Evolutionary conservation across 1,140 invertebrate genomes (phyloP), one percentile per base, ranked within the genome.

Genomic region (Proctacanthus coquilletti): DNA sequence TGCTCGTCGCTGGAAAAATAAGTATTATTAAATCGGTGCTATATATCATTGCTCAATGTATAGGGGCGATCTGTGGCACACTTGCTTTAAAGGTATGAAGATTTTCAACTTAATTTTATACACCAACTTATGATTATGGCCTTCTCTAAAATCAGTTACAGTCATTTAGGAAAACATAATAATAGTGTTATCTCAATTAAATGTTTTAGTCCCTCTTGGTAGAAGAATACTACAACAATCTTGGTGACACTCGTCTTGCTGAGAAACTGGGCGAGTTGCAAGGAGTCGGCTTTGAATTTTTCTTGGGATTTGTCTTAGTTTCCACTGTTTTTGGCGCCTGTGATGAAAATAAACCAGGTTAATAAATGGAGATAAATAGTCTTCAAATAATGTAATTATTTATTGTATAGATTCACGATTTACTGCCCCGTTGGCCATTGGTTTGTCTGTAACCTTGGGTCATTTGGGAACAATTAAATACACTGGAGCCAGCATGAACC

Each of bases 401-500:
- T 35, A 17, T 31, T 36, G 34, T 39, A 9, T 27, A 46, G 57
- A 60, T 13, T 71, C 81, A 31, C 81, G 80, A 45, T 75, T 77
- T 17, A 79, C 84, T 1, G 85, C 82, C 0, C 84, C 89, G 0
- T 66, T 95, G 6, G 80, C 87, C 38, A 94, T 95, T 51, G 92
- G 89, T 2, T 69, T 95, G 31, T 70, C 84, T 0, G 80, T 97
- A 18, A 80, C 81, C 1, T 64, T 89, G 42, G 84, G 87, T 23
- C 89, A 94, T 61, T 64, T 95, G 36, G 77, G 80, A 41, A 84
- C 81, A 13, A 82, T 92, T 38, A 71, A 75, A 42, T 83, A 79
- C 57, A 91, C 86, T 3, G 84, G 85, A 30, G 71, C 84, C 14
- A 80, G 82, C 43, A 89, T 93, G 84, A 93, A 93, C 64, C 84